Base-by-base conservation (phyloP, 2,113 vertebrate genomes). In the Cyprinus carpio region DNA sequence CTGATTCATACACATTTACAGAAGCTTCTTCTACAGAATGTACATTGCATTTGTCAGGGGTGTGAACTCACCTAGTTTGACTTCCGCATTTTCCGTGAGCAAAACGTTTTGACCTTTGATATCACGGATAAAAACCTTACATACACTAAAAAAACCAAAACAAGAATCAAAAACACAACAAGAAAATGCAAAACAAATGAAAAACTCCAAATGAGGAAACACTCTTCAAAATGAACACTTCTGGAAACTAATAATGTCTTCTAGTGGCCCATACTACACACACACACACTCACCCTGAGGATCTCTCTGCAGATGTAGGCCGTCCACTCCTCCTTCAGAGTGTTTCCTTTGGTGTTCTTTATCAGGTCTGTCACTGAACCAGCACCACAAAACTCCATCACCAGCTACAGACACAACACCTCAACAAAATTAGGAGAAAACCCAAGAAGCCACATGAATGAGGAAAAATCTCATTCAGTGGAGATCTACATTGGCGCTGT, bases 271-370 rank as follows among this genome's bases (percentile, higher is more conserved):
- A n/a, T 4, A 16, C 23, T 37, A 16, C 13, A 13, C 13, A 13
- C 29, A 13, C 29, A 71, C 40, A 69, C 29, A 92, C 94, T 0
- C 92, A 99, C 98, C 95, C 98, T 92, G 81, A 99, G 94, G 90
- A 99, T 99, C 94, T 99, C 98, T 87, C 98, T 95, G 96, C 98
- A 99, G 94, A 99, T 94, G 92, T 99, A 99, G 1, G 98, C 98
- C 0, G 98, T 99, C 98, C 98, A 99, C 82, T 99, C 98, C 89
- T 99, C 98, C 91, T 99, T 99, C 92, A 99, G 90, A 0, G 98
- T 96, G 94, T 98, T 99, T 20, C 98, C 98, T 93, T 99, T 99
- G 0, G 98, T 99, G 95, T 99, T 99, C 92, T 99, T 99, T 93
- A 99, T 99, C 92, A 99, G 95, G 92, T 99, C 98, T 0, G 98